phyloP scores from a whole-genome alignment of 2,797 vertebrate genomes.

The Thripadectes ignobilis region DNA sequence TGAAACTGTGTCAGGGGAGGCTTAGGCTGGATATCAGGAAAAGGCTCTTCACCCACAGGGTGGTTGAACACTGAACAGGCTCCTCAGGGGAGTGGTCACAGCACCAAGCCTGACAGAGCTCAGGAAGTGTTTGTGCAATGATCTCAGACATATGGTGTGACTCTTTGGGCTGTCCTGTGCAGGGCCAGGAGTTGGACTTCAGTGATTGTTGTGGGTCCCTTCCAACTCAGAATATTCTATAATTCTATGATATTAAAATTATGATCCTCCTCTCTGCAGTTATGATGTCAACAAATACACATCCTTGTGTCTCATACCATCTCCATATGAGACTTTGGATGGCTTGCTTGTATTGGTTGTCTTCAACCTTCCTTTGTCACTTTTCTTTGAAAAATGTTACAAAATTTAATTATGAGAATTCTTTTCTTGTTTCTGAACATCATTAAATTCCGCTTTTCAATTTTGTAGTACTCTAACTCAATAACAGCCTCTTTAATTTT shows the following conservation, averaged over 20 bases:
- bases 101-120: neutral
- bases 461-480: neutral
- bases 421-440: neutral
- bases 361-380: neutral
- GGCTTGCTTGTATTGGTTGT: neutral
- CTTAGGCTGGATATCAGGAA: neutral
- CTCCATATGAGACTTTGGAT: neutral
- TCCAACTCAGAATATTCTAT: neutral
- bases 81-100: neutral
- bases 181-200: neutral
- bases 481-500: neutral
- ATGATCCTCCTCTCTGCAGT: neutral
- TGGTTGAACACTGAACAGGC: neutral
- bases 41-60: neutral
- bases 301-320: neutral
- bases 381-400: neutral
- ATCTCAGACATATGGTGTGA: neutral
- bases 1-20: neutral
- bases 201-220: neutral
- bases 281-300: neutral
- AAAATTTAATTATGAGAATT: neutral
- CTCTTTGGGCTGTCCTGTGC: neutral
- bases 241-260: neutral
- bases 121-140: accelerated
- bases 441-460: neutral